phyloP scores from a whole-genome alignment of 2,888 invertebrate genomes.

The Drosophila suboccidentalis region DNA sequence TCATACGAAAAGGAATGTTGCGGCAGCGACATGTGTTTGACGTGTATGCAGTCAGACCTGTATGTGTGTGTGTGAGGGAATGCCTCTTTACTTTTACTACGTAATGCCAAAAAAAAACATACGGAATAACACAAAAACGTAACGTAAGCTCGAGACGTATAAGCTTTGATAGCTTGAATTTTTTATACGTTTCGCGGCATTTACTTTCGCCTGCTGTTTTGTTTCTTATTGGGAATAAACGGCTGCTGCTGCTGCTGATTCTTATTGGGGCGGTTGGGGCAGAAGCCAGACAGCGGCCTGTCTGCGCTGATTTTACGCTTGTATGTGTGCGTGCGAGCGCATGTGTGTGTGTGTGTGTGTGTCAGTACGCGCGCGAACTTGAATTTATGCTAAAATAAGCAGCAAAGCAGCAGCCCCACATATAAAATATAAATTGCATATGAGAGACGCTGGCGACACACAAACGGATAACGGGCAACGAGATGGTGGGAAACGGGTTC shows the following conservation, averaged over 20 bases:
- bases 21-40: conserved; percentile 70
- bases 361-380: conserved; percentile 60
- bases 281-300: conserved; percentile 54
- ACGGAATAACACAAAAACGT: conserved; percentile 8
- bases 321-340: conserved; percentile 12
- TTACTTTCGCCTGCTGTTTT: conserved; percentile 50
- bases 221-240: conserved; percentile 37
- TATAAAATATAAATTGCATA: conserved; percentile 39
- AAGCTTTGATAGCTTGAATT: conserved; percentile 41
- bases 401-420: conserved; percentile 27
- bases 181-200: conserved; percentile 62
- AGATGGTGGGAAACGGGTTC: background rate
- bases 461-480: conserved; percentile 31
- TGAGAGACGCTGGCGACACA: conserved; percentile 42
- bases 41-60: conserved; percentile 41
- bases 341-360: conserved; percentile 25
- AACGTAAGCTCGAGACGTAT: conserved; percentile 53
- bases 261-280: conserved; percentile 34
- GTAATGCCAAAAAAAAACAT: conserved; percentile 57
- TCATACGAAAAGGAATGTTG: conserved; percentile 67
- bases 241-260: conserved; percentile 4
- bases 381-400: conserved; percentile 57
- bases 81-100: conserved; percentile 74
- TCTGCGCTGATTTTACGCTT: conserved; percentile 42
- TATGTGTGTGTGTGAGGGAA: conserved; percentile 63